Evolutionary conservation across 2,888 invertebrate species (phyloP).

Genomic region (Diadegma fenestrale): DNA sequence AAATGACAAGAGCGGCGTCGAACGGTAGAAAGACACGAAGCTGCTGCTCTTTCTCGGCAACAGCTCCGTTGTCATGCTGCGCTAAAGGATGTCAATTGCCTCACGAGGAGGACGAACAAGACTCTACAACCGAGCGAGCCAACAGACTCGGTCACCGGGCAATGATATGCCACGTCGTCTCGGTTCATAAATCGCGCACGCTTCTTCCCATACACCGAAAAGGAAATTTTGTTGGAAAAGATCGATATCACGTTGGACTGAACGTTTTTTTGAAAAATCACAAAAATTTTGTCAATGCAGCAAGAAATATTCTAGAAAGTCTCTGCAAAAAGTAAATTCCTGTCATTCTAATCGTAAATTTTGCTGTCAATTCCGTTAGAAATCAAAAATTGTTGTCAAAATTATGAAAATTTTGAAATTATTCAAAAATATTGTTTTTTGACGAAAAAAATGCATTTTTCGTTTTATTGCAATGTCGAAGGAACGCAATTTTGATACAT

Average conservation of each 20-base stretch:
- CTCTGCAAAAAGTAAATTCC: too few species aligned
- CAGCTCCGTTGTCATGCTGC: conserved; percentile 73
- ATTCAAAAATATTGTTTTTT: too few species aligned
- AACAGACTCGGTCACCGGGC: conserved; percentile 69
- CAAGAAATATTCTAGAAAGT: too few species aligned
- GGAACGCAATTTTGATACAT: neutral
- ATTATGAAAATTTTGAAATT: too few species aligned
- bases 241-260: too few species aligned
- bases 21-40: conserved; percentile 68
- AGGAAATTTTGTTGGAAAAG: too few species aligned
- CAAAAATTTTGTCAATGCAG: too few species aligned
- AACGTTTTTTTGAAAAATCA: too few species aligned
- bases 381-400: too few species aligned
- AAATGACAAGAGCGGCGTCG: conserved; percentile 72
- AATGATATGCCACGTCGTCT: conserved; percentile 64
- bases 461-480: neutral
- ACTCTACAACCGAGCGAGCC: conserved; percentile 60
- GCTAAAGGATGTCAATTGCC: conserved; percentile 80
- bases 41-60: conserved; percentile 55
- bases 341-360: too few species aligned
- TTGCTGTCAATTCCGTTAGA: too few species aligned
- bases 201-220: too few species aligned
- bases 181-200: conserved; percentile 63
- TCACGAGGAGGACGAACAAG: conserved; percentile 68
- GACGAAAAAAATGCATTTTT: neutral